Evolutionary conservation across 92 coral and sea anemone genomes (phyloP).

Genomic region (Phenganax stokvisi): DNA sequence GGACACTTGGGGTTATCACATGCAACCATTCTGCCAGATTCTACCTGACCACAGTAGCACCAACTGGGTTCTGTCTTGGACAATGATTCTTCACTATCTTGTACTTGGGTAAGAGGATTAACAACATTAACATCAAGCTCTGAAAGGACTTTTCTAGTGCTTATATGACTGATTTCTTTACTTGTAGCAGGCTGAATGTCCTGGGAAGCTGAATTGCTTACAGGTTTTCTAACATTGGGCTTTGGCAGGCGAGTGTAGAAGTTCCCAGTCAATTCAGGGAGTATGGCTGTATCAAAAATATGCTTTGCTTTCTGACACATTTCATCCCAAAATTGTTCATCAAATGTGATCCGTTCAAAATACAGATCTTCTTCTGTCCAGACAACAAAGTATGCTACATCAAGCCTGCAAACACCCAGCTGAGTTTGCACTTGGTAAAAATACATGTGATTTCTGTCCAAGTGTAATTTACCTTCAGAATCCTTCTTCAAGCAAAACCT

Average conservation of each 20-base stretch:
- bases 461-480: neutral
- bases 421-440: conserved; percentile 1
- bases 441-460: conserved; percentile 1
- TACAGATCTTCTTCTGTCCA: neutral
- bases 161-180: neutral
- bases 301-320: neutral
- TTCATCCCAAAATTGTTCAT: neutral
- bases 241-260: conserved; percentile 1
- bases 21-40: neutral
- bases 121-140: no score
- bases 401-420: neutral
- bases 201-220: neutral
- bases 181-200: neutral
- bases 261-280: neutral
- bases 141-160: no score
- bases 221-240: neutral
- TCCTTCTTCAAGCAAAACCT: conserved; percentile 1
- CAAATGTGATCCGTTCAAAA: neutral
- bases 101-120: neutral
- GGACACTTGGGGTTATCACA: no score
- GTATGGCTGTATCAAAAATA: conserved; percentile 3
- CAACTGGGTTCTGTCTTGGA: neutral
- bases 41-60: conserved; percentile 1
- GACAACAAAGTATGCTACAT: neutral
- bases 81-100: neutral